phyloP scores from a whole-genome alignment of 2,113 vertebrate species.

The Heliornis fulica region DNA sequence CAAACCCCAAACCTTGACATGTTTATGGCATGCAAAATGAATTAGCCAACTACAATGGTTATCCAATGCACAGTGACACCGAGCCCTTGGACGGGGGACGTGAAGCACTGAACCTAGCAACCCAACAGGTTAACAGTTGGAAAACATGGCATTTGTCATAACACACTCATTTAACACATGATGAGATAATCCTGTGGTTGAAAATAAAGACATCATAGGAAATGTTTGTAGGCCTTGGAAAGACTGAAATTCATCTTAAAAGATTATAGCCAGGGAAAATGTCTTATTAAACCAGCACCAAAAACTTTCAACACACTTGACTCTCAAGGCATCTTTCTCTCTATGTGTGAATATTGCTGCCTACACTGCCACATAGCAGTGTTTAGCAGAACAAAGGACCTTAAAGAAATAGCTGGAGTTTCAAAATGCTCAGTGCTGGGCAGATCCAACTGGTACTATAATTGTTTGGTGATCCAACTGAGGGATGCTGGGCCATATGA shows the following conservation, averaged over 20 bases:
- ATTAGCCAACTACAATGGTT: neutral
- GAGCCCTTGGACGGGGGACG: neutral
- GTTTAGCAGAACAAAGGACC: neutral
- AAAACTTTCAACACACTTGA: neutral
- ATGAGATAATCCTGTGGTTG: neutral
- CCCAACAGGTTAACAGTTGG: neutral
- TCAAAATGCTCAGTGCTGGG: neutral
- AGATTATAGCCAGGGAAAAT: neutral
- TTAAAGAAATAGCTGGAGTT: neutral
- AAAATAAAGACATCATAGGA: neutral
- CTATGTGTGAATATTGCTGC: neutral
- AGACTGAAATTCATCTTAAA: neutral
- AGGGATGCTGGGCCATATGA: neutral
- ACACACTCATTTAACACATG: neutral
- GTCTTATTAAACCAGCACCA: neutral
- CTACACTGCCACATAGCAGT: neutral
- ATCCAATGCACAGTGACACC: neutral
- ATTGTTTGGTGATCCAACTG: rapidly evolving
- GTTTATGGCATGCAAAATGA: neutral
- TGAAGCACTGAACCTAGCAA: neutral
- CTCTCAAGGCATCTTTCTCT: neutral
- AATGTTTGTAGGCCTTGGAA: neutral
- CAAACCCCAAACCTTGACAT: neutral
- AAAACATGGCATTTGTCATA: neutral
- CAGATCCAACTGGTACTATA: neutral